A percentile compares a stretch with the other conserved stretches of the same genome.
These are phyloP conservation scores for Xenus cinereus DNA, from an alignment of 2,113 vertebrate species.

Conservation along the genomic window DNA sequence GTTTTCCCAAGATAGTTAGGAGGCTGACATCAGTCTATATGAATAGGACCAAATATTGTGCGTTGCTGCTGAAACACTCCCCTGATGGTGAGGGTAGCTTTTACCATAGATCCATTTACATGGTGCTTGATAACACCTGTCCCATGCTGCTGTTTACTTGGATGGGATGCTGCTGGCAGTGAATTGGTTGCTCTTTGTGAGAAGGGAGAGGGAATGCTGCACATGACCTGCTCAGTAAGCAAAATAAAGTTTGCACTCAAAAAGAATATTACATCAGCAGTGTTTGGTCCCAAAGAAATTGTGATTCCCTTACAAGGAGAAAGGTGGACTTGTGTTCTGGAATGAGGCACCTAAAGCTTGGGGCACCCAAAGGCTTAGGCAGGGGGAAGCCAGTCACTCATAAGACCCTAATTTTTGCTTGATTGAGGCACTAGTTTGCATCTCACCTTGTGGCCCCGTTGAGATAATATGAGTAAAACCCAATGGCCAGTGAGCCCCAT, in stretches of 20 bases:
- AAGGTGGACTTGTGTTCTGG: not conserved
- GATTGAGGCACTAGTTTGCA: not conserved
- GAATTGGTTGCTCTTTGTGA: not conserved
- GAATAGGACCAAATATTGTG: not conserved
- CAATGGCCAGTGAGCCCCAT: not conserved
- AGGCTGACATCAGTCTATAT: not conserved
- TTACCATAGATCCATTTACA: not conserved
- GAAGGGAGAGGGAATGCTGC: not conserved
- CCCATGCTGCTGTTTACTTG: not conserved
- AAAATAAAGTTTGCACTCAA: not conserved
- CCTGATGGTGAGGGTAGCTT: not conserved
- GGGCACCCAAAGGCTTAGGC: not conserved
- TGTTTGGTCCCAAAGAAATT: not conserved
- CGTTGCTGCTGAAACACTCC: not conserved
- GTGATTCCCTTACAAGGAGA: not conserved
- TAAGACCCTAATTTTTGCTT: not conserved
- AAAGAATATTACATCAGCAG: not conserved
- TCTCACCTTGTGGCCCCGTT: not conserved
- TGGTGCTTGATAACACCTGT: not conserved
- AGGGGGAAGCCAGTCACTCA: not conserved
- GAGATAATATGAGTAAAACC: not conserved
- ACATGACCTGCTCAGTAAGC: not conserved
- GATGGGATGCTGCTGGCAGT: not conserved
- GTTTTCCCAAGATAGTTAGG: not conserved
- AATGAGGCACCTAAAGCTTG: not conserved